Conservation (phyloP, 2,797 vertebrate genomes). For the Liasis olivaceus region DNA sequence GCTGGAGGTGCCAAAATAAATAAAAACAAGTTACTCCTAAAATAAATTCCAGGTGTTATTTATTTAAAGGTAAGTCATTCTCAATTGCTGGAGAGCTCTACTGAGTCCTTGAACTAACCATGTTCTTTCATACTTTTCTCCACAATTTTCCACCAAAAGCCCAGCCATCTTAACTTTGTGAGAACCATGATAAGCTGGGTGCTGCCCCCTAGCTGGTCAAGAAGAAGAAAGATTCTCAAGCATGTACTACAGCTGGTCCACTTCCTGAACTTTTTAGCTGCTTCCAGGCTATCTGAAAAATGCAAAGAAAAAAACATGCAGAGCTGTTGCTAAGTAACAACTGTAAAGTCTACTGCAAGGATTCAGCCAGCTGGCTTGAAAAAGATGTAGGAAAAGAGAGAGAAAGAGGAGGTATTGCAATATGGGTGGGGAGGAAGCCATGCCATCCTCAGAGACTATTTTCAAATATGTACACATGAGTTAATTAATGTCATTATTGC, state of each 20-base stretch:
- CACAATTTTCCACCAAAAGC: neutral
- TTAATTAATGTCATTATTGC: neutral
- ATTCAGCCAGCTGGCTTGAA: neutral
- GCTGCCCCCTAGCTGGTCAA: neutral
- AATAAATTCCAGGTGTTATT: neutral
- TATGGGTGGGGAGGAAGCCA: neutral
- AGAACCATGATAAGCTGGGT: neutral
- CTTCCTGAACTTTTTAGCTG: neutral
- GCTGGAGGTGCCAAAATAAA: neutral
- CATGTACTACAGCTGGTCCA: neutral
- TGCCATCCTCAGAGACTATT: neutral
- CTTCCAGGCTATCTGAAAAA: conserved; percentile 3
- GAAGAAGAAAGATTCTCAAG: neutral
- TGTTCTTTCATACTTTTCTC: neutral
- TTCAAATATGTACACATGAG: neutral
- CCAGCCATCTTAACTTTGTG: neutral
- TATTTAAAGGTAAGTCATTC: neutral
- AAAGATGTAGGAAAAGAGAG: neutral
- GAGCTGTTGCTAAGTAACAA: conserved; percentile 30
- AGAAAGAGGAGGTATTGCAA: neutral
- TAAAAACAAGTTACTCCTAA: neutral
- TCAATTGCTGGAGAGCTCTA: neutral
- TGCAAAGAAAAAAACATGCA: neutral
- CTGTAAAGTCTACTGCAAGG: neutral
- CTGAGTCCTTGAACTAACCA: neutral